Evolutionary conservation across 2,797 vertebrate genomes (phyloP), one percentile per base, ranked within the genome.

Genomic region (Myotis daubentonii): DNA sequence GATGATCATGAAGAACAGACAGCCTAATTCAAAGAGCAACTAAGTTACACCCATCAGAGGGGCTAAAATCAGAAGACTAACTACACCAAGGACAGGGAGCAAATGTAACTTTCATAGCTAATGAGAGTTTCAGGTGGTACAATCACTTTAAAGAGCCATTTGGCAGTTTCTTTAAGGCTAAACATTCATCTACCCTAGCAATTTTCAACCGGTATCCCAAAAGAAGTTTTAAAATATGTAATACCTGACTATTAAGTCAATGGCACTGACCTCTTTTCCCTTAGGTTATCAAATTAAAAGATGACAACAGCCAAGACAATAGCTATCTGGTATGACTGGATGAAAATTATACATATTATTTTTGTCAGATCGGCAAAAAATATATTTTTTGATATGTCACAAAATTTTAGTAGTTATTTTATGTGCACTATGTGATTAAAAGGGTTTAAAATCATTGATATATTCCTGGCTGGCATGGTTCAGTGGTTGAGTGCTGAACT

Each of bases 121-220:
- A 72, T 22, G 16, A 44, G 47, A 51, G 33, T 74, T 30, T 66
- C 44, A 80, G 72, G 44, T 47, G 79, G 44, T 38, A 62, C 15
- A n/a, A 49, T 6, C 22, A n/a, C 51, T 74, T 8, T 49, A 62
- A 87, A 79, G 87, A 95, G 49, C 36, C 28, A 12, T 66, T 66
- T 84, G 55, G 36, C 55, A 68, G 49, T 51, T 89, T 71, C 83
- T 66, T 74, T 94, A 91, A 89, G 36, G 57, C 74, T 78, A 85
- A 75, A 60, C 36, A 71, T 80, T 83, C 84, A 80, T 87, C 83
- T 83, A 55, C n/a, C 25, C 68, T 17, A 49, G 30, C 0, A 5
- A 51, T 51, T 75, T 75, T 49, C 47, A 75, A 51, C 2, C 5
- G 5, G 8, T n/a, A 28, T 30, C 28, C 28, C 30, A 33, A 17